phyloP scores from a whole-genome alignment of 1,140 invertebrate genomes.

The Drosophila kanapiae region DNA sequence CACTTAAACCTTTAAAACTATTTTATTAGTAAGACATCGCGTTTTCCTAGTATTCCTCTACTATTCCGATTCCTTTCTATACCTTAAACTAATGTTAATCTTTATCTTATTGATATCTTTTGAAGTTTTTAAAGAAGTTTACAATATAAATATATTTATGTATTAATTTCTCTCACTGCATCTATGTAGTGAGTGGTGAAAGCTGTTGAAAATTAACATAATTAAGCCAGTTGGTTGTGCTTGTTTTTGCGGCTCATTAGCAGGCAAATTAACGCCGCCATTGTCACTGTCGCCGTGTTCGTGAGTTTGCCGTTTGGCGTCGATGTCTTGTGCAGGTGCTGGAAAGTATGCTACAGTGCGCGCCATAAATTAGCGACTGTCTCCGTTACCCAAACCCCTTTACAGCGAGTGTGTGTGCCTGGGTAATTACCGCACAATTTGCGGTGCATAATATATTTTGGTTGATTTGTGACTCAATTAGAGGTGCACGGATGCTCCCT shows the following conservation, averaged over 20 bases:
- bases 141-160: too few relatives aligned
- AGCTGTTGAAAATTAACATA: constrained; percentile 64
- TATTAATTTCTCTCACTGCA: not conserved
- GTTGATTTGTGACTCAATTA: constrained; percentile 85
- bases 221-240: constrained; percentile 59
- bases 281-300: constrained; percentile 32
- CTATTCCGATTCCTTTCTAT: too few relatives aligned
- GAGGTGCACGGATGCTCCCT: constrained; percentile 48
- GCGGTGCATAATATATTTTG: constrained; percentile 80
- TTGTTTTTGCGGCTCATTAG: constrained; percentile 76
- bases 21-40: too few relatives aligned
- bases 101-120: not conserved
- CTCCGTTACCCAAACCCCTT: constrained; percentile 4
- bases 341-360: constrained; percentile 74
- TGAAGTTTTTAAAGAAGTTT: too few relatives aligned
- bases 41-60: too few relatives aligned
- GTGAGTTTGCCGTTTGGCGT: constrained; percentile 15
- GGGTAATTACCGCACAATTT: constrained; percentile 75
- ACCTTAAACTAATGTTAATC: too few relatives aligned
- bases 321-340: constrained; percentile 65
- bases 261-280: constrained; percentile 74
- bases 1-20: not conserved
- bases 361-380: constrained; percentile 74
- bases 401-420: constrained; percentile 20
- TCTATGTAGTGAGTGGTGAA: constrained; percentile 3